Base-by-base conservation (phyloP, 2,888 invertebrate species). In the Meghimatium bilineatum region DNA sequence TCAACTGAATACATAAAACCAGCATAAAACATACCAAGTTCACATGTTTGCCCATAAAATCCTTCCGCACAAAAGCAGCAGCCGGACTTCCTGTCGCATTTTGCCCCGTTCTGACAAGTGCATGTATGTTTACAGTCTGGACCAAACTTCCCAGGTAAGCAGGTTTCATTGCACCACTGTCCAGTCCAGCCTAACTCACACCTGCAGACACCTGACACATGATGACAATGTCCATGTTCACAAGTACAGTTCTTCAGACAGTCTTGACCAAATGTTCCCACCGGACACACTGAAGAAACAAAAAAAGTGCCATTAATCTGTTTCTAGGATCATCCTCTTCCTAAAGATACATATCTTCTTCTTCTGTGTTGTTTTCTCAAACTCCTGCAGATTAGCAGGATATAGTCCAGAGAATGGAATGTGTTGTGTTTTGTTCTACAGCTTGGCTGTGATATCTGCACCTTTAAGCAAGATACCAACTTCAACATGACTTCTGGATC, bases 171-270 rank as follows among this genome's bases (percentile, higher is more conserved):
- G 89, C 94, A 94, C 80, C 90, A 90, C 52, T 88, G 87, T 0
- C 94, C 94, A 69, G 91, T 91, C 93, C 93, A 94, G 1, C 94
- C 94, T 10, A 93, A 89, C 34, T 90, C 88, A 87, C 94, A 94
- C 49, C 88, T 88, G 87, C 94, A 95, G 34, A 89, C 89, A 94
- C 98, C 99, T 69, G 96, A 96, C 32, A 97, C 96, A 88, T 97
- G 97, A 93, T 98, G 96, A 92, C 99, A 99, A 89, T 97, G 96
- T 0, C 97, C 98, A 26, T 97, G 97, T 92, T 97, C 96, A 92
- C 98, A 99, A 85, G 95, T 95, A 93, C 98, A 98, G n/a, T 85
- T 86, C 17, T 88, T 94, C 56, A 94, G 93, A 89, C 98, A 98
- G 86, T 96, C 95, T 67, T 95, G 94, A 0, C 98, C 98, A 92